These are phyloP conservation scores for Ephestia elutella DNA, from an alignment of 1,140 invertebrate genomes.

Conservation along the genomic window DNA sequence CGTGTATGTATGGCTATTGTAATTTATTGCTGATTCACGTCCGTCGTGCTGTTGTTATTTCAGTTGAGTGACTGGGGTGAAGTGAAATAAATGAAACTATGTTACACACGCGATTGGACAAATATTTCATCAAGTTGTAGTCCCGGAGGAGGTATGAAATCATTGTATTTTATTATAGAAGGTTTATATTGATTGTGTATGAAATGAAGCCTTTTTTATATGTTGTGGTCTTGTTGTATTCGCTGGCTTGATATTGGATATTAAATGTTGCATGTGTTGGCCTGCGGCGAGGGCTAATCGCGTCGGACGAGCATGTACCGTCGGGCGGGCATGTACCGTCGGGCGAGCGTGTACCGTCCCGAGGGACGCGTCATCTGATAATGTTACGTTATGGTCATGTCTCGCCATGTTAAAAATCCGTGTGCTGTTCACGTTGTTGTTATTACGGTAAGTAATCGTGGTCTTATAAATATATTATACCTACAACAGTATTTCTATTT, in stretches of 20 bases:
- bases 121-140: slow-evolving; percentile 70
- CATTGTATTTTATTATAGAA: slow-evolving; percentile 22
- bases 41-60: slow-evolving; percentile 56
- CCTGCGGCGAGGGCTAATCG: slow-evolving; percentile 41
- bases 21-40: slow-evolving; percentile 60
- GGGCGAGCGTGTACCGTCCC: slow-evolving; percentile 48
- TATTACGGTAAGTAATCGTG: not conserved
- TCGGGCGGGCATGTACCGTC: too few species aligned
- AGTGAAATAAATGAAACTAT: slow-evolving; percentile 71
- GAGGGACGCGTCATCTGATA: slow-evolving; percentile 46
- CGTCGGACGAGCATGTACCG: slow-evolving; percentile 9
- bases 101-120: slow-evolving; percentile 67
- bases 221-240: not conserved
- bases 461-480: too few species aligned
- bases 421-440: not conserved
- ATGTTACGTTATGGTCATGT: slow-evolving; percentile 28
- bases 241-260: not conserved
- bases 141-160: slow-evolving; percentile 50
- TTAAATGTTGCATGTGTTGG: slow-evolving; percentile 16
- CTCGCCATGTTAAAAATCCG: slow-evolving; percentile 26
- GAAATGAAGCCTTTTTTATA: too few species aligned
- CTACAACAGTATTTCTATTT: too few species aligned
- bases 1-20: slow-evolving; percentile 35
- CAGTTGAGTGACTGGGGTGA: slow-evolving; percentile 60
- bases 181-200: too few species aligned